Conservation (phyloP, 2,113 vertebrate genomes). For the Sinocyclocheilus anophthalmus region DNA sequence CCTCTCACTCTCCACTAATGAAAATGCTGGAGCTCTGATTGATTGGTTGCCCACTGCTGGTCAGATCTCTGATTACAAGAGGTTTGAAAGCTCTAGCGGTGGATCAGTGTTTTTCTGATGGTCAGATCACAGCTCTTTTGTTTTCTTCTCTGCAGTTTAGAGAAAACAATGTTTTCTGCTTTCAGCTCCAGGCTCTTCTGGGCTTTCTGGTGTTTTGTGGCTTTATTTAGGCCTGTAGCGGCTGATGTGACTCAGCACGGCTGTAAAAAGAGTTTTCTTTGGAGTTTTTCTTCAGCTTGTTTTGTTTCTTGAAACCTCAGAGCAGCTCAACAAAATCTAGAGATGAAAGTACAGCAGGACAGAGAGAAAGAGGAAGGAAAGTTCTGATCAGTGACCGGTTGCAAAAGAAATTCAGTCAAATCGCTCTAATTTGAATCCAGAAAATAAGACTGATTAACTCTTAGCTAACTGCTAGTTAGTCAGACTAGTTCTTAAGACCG, state of each 20-base stretch:
- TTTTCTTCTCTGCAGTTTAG: background rate
- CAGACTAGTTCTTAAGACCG: too few species aligned
- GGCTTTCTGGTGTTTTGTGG: background rate
- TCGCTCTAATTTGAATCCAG: too few species aligned
- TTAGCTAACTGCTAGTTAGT: too few species aligned
- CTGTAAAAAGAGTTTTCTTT: background rate
- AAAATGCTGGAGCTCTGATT: background rate
- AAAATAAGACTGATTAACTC: too few species aligned
- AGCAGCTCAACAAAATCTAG: conserved; percentile 11
- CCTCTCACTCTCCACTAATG: background rate
- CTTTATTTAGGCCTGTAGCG: background rate
- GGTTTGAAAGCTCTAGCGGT: background rate
- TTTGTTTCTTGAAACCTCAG: background rate
- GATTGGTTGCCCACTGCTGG: background rate
- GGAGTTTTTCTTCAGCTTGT: background rate
- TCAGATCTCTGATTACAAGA: background rate
- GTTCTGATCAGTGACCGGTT: too few species aligned
- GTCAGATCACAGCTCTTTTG: background rate
- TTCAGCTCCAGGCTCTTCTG: background rate
- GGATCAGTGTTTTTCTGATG: background rate
- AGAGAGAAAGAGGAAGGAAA: conserved; percentile 47
- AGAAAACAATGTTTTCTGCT: background rate
- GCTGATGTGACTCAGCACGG: background rate
- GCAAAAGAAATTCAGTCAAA: too few species aligned
- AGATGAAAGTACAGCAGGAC: conserved; percentile 52